A percentile compares a stretch with the other conserved stretches of the same genome.
phyloP scores from a whole-genome alignment of 92 coral and sea anemone species.

The Meandrina meandrites region DNA sequence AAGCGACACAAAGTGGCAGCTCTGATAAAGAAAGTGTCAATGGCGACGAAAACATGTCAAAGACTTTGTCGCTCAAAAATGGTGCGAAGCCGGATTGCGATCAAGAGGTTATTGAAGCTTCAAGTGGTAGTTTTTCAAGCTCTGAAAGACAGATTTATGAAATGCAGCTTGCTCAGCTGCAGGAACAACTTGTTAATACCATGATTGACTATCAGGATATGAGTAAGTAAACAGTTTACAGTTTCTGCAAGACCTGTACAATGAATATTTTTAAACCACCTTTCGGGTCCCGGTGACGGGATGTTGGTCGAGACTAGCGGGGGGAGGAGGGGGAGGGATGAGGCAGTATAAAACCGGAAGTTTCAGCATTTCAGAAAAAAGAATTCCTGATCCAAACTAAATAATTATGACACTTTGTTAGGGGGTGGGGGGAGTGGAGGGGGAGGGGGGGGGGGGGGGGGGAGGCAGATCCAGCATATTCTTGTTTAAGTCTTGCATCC shows the following conservation, averaged over 20 bases:
- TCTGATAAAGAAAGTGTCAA: slow-evolving; percentile 17
- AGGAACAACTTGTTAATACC: slow-evolving; percentile 93
- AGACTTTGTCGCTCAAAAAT: neutral
- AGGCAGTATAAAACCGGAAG: neutral
- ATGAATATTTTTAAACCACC: neutral
- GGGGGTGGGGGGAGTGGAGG: too few relatives aligned
- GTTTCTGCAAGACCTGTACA: neutral
- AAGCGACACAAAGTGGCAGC: neutral
- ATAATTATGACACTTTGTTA: too few relatives aligned
- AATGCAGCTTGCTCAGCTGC: slow-evolving; percentile 90
- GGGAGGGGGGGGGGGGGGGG: too few relatives aligned
- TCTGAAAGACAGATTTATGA: slow-evolving; percentile 87
- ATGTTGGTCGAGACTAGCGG: too few relatives aligned
- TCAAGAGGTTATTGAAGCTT: slow-evolving; percentile 3
- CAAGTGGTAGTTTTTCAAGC: slow-evolving; percentile 42
- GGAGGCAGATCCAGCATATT: too few relatives aligned
- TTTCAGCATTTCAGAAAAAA: too few relatives aligned
- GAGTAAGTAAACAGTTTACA: slow-evolving; percentile 48
- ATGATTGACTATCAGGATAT: slow-evolving; percentile 93
- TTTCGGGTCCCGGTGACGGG: neutral
- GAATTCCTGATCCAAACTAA: too few relatives aligned
- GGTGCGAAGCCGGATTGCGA: neutral
- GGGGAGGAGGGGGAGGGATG: neutral
- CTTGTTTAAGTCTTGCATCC: too few relatives aligned
- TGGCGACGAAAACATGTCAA: slow-evolving; percentile 1